A percentile compares a stretch with the other conserved stretches of the same genome.
Conservation (phyloP, 64 coral and sea anemone species). For the Anthopleura sola region DNA sequence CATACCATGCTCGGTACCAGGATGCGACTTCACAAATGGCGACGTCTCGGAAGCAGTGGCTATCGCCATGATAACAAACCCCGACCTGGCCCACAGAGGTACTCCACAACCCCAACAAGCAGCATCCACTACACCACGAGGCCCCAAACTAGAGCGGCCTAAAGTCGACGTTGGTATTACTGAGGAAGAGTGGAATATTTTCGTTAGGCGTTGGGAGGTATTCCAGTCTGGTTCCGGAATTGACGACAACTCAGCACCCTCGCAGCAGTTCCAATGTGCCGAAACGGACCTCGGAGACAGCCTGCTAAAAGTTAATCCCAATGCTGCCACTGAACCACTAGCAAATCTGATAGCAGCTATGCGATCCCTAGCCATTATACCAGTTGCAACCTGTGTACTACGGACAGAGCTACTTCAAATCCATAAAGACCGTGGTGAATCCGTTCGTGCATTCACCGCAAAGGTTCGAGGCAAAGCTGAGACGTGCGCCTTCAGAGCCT, state of each 20-base stretch:
- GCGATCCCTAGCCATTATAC: conserved; percentile 11
- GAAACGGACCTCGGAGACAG: conserved; percentile 41
- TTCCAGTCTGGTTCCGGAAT: conserved; percentile 31
- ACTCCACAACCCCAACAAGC: background rate
- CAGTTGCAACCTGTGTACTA: background rate
- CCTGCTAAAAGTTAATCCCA: background rate
- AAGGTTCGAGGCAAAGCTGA: background rate
- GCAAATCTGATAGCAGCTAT: background rate
- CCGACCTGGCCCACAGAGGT: conserved; percentile 7
- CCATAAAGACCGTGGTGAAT: background rate
- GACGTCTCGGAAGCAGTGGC: conserved; percentile 43
- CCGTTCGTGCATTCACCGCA: background rate
- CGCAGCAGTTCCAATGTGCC: conserved; percentile 45
- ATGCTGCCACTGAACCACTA: background rate
- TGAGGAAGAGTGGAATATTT: conserved; percentile 31
- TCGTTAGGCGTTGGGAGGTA: background rate
- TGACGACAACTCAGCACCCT: conserved; percentile 9
- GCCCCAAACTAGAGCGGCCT: conserved; percentile 39
- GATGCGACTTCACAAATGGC: conserved; percentile 13
- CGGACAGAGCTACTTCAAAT: conserved; percentile 28
- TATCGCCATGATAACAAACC: conserved; percentile 11
- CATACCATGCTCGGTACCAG: conserved; percentile 17
- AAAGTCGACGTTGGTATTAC: conserved; percentile 33
- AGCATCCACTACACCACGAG: background rate
- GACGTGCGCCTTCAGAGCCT: background rate